Base-by-base conservation (phyloP, 2,113 vertebrate genomes). In the Thinocorus orbignyianus region DNA sequence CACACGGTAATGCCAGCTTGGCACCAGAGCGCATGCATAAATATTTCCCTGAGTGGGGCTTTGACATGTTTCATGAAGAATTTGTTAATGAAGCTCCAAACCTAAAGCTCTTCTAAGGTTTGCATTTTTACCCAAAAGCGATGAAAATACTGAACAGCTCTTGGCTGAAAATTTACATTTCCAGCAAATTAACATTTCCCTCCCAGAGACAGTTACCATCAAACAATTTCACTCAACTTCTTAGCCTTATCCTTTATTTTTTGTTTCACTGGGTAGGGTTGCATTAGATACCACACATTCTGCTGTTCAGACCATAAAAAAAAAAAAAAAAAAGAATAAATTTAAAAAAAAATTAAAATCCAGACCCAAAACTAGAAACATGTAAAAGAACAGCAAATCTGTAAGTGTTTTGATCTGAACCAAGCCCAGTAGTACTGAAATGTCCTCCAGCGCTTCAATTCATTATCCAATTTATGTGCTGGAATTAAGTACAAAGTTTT, bases 21-120 rank as follows among this genome's bases (percentile, higher is more conserved):
- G 69, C 49, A 44, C 66, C 72, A 64, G 33, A 77, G 77, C 30
- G 35, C 25, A 44, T 64, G 39, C 35, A 52, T 60, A 86, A 93
- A 33, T 66, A 84, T n/a, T 78, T 81, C 60, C 37, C 48, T 9
- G 42, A 71, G n/a, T 39, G 26, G 10, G 20, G 19, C 37, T 89
- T 66, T 72, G 64, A 87, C 64, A 65, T 35, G 17, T 66, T 93
- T 73, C 60, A 44, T 26, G 51, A 91, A 84, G 41, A 68, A 78
- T n/a, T 95, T 91, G 51, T 84, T 83, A 93, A 91, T 42, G 72
- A 91, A 86, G 57, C 12, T 93, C 41, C 60, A 66, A 89, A 58
- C n/a, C 46, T 52, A 78, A 72, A 81, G 55, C 81, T 84, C 49
- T 81, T 73, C 69, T 48, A 61, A 14, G 42, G 73, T 48, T 91